Evolutionary conservation across 37 sponge, comb jelly and placozoan species (phyloP), one percentile per base, ranked within the genome.

Genomic region (Haliclona indistincta): DNA sequence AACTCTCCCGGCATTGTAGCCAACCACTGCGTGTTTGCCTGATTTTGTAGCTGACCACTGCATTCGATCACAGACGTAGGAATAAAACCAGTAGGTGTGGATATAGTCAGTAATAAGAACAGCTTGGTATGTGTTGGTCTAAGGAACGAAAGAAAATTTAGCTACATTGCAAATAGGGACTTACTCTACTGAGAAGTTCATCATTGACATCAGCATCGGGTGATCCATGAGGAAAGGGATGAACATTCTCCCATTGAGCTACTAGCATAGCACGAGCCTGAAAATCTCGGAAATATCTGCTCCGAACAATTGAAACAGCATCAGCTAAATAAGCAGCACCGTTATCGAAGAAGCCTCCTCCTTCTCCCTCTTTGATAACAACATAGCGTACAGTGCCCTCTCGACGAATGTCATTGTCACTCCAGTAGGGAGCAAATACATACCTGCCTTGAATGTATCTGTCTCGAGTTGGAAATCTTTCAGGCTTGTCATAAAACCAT

Each of bases 81-180:
- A 76, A 70, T 34, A 83, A 40, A 83, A 45, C 20, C 70, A 38
- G 28, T 83, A 83, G 15, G 84, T 45, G 19, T 83, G 61, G 29
- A 70, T 76, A 38, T 45, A 44, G 34, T 83, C 56, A 38, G 84
- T 68, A 26, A 83, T 76, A 34, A 83, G 20, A n/a, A 83, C 36
- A 13, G 60, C 84, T 76, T 83, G 84, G 36, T 70, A 83, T 28
- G 69, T 68, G 69, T 83, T 81, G 1, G 54, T 73, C 82, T 81
- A 44, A 45, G 26, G 25, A 25, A 5, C 25, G 11, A 4, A 38
- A 64, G 41, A 38, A 38, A 38, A 8, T 17, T 41, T 41, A 64
- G 39, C 8, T n/a, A n/a, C n/a, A n/a, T n/a, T n/a, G n/a, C n/a
- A n/a, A n/a, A n/a, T n/a, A n/a, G n/a, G n/a, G n/a, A n/a, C n/a